Evolutionary conservation across 2,888 invertebrate species (phyloP).

Genomic region (Pinctada fucata): DNA sequence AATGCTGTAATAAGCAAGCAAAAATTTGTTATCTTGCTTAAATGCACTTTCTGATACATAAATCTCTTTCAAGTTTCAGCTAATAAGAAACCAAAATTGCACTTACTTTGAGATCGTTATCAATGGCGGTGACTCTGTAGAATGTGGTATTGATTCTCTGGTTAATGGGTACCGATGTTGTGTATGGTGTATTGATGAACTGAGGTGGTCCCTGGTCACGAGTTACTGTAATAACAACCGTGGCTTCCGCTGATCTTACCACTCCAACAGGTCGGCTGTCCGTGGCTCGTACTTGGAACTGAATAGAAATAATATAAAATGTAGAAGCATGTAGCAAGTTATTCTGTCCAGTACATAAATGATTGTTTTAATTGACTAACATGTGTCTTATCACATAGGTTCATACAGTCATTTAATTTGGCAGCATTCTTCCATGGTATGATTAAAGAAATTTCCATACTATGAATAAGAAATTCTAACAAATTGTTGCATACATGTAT

Average conservation of each 20-base stretch:
- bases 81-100: neutral
- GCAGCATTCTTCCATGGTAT: too few relatives aligned
- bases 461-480: too few relatives aligned
- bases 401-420: too few relatives aligned
- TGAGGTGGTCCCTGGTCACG: constrained; percentile 62
- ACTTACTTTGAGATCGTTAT: constrained; percentile 56
- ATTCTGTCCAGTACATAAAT: too few relatives aligned
- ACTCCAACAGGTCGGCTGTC: constrained; percentile 62
- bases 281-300: constrained; percentile 58
- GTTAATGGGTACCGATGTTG: constrained; percentile 59
- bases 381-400: too few relatives aligned
- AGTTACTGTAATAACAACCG: constrained; percentile 60
- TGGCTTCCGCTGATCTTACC: constrained; percentile 47
- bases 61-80: neutral
- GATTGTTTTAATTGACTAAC: too few relatives aligned
- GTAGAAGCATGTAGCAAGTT: too few relatives aligned
- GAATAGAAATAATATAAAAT: constrained; percentile 19
- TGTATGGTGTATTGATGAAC: constrained; percentile 59
- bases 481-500: too few relatives aligned
- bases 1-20: too few relatives aligned
- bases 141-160: constrained; percentile 55
- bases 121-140: constrained; percentile 51
- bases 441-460: too few relatives aligned
- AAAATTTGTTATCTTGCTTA: too few relatives aligned
- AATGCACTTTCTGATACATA: neutral